Evolutionary conservation across 2,888 invertebrate species (phyloP), one percentile per base, ranked within the genome.

Genomic region (Dioctria rufipes): DNA sequence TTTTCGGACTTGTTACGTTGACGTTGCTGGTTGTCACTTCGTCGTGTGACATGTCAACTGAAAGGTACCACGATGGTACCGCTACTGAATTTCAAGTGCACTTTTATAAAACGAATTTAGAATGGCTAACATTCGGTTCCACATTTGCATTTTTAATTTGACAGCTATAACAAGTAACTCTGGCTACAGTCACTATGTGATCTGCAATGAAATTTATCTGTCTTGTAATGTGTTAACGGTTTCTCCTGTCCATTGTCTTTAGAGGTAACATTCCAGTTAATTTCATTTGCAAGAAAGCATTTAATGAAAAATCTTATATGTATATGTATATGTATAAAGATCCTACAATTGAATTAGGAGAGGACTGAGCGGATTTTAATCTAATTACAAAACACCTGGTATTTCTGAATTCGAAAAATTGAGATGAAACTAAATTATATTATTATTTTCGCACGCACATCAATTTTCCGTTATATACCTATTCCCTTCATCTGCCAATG

Each of bases 71-170:
- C 25, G 39, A 51, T 60, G 61, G 13, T 63, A 42, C 80, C 5
- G 42, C 51, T n/a, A 13, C 40, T 63, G 54, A 63, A 80, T 73
- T 80, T 65, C 80, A 63, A 73, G 69, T 51, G 46, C 49, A 80
- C 9, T 25, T 25, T 69, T 60, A 40, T 49, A 71, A 60, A 73
- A 80, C 42, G 63, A 66, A 51, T 73, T 73, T 67, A 69, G 63
- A 75, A 75, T 75, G 71, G 75, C 75, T 75, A 42, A 51, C 58
- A 13, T 60, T 58, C 61, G 60, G 75, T 61, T 2, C 25, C 60
- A 46, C 61, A 75, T 75, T 75, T 75, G 75, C 75, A 75, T 75
- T 75, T 75, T 75, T 75, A 75, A 75, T 75, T 75, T 75, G 75
- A 75, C 75, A 75, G 58, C 60, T 37, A 60, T 75, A 75, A 75